Percentiles rank a stretch among this genome's conserved stretches.
phyloP scores from a whole-genome alignment of 23 tunicate species.

The Corella eumyota region DNA sequence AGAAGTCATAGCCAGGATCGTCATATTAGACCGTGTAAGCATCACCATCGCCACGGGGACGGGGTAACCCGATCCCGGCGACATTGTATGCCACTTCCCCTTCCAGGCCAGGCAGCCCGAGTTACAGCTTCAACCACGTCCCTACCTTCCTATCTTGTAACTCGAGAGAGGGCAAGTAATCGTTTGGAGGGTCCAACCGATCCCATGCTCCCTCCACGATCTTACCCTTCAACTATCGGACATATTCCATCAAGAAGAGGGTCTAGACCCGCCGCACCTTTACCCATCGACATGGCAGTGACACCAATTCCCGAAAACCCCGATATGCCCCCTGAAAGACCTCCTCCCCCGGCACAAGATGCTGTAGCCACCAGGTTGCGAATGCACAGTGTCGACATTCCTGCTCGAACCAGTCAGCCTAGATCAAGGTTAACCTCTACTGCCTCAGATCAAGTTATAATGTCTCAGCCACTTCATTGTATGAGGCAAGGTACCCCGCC shows the following conservation, averaged over 20 bases:
- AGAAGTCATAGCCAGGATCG: slow-evolving; percentile 12
- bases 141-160: slow-evolving; percentile 9
- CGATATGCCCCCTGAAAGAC: slow-evolving; percentile 13
- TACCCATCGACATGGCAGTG: neutral
- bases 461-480: neutral
- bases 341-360: slow-evolving; percentile 16
- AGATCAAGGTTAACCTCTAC: neutral
- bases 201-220: slow-evolving; percentile 24
- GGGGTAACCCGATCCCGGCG: slow-evolving; percentile 8
- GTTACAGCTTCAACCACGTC: slow-evolving; percentile 8
- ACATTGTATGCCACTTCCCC: slow-evolving; percentile 1
- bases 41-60: no score
- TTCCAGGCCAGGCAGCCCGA: slow-evolving; percentile 12
- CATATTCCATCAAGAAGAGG: slow-evolving; percentile 10
- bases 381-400: neutral
- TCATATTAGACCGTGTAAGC: neutral
- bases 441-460: neutral
- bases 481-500: neutral
- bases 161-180: neutral
- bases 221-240: slow-evolving; percentile 18
- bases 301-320: neutral
- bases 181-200: neutral
- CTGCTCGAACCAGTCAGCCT: neutral
- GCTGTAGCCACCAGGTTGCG: slow-evolving; percentile 16
- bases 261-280: slow-evolving; percentile 14